These are phyloP conservation scores for Alsophila aescularia DNA, from an alignment of 2,888 invertebrate species.

Conservation along the genomic window DNA sequence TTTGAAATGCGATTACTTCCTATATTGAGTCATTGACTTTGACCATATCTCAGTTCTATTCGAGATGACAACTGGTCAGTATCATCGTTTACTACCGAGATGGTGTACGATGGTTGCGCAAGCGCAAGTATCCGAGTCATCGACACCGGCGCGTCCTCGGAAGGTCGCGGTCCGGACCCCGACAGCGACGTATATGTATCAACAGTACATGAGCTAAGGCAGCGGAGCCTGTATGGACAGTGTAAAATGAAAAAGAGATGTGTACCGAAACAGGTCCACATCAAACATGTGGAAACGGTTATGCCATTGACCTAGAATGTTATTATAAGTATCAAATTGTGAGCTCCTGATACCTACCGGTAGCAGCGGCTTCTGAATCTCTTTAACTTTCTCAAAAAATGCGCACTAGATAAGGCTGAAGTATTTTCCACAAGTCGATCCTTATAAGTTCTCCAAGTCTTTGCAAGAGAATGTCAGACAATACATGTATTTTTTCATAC, in stretches of 20 bases:
- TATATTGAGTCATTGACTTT: slow-evolving; percentile 18
- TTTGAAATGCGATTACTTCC: background rate
- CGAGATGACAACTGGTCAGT: slow-evolving; percentile 21
- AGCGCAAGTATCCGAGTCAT: slow-evolving; percentile 63
- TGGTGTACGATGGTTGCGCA: slow-evolving; percentile 51
- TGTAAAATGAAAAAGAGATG: background rate
- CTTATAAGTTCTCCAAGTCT: background rate
- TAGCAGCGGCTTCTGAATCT: too few relatives aligned
- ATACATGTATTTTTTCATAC: background rate
- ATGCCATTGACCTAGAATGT: background rate
- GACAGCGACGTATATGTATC: slow-evolving; percentile 29
- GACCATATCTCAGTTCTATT: slow-evolving; percentile 11
- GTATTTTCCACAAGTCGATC: background rate
- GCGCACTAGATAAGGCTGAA: background rate
- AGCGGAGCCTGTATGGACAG: background rate
- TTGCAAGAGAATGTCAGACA: background rate
- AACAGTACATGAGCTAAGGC: slow-evolving; percentile 9
- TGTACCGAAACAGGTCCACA: background rate
- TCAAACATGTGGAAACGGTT: background rate
- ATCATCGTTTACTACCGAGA: slow-evolving; percentile 27
- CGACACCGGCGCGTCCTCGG: slow-evolving; percentile 66
- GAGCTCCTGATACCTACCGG: background rate
- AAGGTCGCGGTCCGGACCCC: slow-evolving; percentile 58
- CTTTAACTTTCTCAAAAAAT: too few relatives aligned
- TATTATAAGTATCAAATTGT: background rate